Percentiles rank a stretch among this genome's conserved stretches.
Conservation (phyloP, 2,113 vertebrate species). For the Hiodon tergisus region DNA sequence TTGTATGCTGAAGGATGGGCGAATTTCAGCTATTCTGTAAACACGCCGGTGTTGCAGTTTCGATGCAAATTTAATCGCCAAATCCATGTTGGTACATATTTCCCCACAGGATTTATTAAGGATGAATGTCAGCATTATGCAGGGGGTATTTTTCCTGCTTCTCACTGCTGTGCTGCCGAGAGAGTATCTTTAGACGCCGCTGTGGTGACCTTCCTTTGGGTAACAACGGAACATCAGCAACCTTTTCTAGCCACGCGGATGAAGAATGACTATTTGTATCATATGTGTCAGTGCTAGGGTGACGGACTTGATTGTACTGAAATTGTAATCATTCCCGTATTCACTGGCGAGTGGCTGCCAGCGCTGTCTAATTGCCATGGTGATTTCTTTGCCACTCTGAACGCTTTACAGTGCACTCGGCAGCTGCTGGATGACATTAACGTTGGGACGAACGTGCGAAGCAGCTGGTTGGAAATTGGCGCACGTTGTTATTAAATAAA, state of each 20-base stretch:
- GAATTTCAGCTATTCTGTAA: conserved; percentile 4
- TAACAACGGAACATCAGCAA: neutral
- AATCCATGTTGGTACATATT: conserved; percentile 2
- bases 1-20: neutral
- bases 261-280: conserved; percentile 17
- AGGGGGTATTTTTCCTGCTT: neutral
- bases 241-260: conserved; percentile 4
- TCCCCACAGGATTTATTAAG: conserved; percentile 2
- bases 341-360: conserved; percentile 12
- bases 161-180: neutral
- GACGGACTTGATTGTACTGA: conserved; percentile 18
- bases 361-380: conserved; percentile 22
- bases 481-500: conserved; percentile 7
- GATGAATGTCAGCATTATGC: conserved; percentile 5
- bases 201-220: conserved; percentile 6
- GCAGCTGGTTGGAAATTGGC: conserved; percentile 7
- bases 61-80: neutral
- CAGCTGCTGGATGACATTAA: conserved; percentile 19
- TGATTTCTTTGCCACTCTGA: conserved; percentile 21
- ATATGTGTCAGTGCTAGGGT: conserved; percentile 18
- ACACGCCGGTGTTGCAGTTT: neutral
- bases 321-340: conserved; percentile 19
- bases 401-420: conserved; percentile 15
- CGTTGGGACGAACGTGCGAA: conserved; percentile 12
- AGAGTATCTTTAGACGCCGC: conserved; percentile 2